Evolutionary conservation across 1,140 invertebrate species (phyloP).

Genomic region (Diabrotica virgifera): DNA sequence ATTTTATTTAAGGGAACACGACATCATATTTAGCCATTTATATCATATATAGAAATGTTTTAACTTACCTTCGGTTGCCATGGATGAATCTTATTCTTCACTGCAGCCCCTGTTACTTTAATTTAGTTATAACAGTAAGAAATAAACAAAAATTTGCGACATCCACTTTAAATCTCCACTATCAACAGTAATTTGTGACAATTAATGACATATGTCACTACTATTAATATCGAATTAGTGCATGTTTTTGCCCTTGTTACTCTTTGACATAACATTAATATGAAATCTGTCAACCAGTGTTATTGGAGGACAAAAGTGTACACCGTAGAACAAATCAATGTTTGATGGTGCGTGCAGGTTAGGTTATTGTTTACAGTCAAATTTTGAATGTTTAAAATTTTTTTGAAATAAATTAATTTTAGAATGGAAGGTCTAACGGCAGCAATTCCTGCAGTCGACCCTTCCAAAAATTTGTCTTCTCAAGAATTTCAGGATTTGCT

Average conservation of each 20-base stretch:
- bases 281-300: neutral
- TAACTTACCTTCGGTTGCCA: conserved; percentile 14
- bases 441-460: conserved; percentile 15
- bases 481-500: conserved; percentile 56
- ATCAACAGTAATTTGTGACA: neutral
- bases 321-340: too few relatives aligned
- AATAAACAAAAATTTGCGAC: too few relatives aligned
- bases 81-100: neutral
- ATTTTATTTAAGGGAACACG: too few relatives aligned
- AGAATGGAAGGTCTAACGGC: conserved; percentile 26
- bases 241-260: neutral
- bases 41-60: neutral
- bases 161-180: too few relatives aligned
- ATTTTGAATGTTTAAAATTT: neutral
- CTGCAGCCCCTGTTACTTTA: too few relatives aligned
- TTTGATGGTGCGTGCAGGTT: neutral
- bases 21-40: too few relatives aligned
- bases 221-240: neutral
- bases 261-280: neutral
- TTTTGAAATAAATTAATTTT: neutral
- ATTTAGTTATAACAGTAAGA: too few relatives aligned
- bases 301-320: too few relatives aligned
- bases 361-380: neutral
- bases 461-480: conserved; percentile 22
- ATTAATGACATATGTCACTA: neutral